Conservation (phyloP, 2,797 vertebrate genomes). For the Clarias fuscus region DNA sequence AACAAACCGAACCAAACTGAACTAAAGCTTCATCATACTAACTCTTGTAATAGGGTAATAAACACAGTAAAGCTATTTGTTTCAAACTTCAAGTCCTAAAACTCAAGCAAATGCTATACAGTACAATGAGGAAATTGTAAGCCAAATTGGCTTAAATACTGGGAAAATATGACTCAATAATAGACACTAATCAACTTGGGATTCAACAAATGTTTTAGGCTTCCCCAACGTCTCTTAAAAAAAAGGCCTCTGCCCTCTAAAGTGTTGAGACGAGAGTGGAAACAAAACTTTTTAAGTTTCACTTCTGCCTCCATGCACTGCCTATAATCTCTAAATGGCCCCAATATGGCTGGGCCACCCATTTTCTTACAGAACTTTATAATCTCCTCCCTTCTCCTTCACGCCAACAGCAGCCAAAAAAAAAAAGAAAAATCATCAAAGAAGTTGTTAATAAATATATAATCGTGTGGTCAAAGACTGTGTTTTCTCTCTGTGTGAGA, state of each 20-base stretch:
- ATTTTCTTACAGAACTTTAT: slow-evolving; percentile 64
- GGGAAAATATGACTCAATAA: background rate
- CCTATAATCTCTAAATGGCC: slow-evolving; percentile 64
- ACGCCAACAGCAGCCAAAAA: slow-evolving; percentile 54
- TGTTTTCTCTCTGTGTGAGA: slow-evolving; percentile 80
- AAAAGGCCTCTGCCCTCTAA: slow-evolving; percentile 38
- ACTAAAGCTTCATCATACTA: slow-evolving; percentile 56
- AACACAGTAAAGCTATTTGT: slow-evolving; percentile 39
- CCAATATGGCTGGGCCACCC: slow-evolving; percentile 62
- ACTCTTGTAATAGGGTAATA: slow-evolving; percentile 66
- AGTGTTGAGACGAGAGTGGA: slow-evolving; percentile 64
- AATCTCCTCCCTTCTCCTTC: slow-evolving; percentile 54
- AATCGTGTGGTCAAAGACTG: slow-evolving; percentile 79
- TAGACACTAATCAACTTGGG: background rate
- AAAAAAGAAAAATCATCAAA: slow-evolving; percentile 67
- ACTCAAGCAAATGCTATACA: background rate
- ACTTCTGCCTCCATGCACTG: slow-evolving; percentile 65
- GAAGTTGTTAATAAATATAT: slow-evolving; percentile 78
- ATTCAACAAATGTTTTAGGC: background rate
- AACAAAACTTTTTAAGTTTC: slow-evolving; percentile 75
- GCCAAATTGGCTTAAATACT: background rate
- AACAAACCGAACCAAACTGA: slow-evolving; percentile 49
- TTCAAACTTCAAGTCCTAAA: slow-evolving; percentile 20
- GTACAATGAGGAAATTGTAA: background rate
- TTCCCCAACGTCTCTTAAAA: background rate